These are phyloP conservation scores for Uropetala carovei DNA, from an alignment of 2,888 invertebrate species.

Conservation along the genomic window DNA sequence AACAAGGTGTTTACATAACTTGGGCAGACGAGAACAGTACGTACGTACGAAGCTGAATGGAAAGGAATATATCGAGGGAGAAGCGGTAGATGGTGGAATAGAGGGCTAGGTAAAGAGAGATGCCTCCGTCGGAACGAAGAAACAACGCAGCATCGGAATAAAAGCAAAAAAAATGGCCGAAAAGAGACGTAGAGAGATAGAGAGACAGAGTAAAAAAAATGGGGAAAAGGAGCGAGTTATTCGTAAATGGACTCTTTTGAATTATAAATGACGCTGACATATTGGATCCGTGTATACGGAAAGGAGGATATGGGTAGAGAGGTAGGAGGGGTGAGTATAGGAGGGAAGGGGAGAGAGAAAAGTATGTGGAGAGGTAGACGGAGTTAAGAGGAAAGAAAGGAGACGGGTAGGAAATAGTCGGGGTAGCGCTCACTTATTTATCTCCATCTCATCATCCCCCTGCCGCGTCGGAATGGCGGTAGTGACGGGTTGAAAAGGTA, in stretches of 20 bases:
- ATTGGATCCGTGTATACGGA: not conserved
- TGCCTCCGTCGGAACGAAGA: not conserved
- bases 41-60: not conserved
- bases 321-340: not conserved
- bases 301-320: not conserved
- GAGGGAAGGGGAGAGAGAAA: not conserved
- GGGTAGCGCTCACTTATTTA: too few relatives aligned
- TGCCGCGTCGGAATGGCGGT: too few relatives aligned
- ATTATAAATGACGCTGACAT: not conserved
- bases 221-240: not conserved
- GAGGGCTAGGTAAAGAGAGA: not conserved
- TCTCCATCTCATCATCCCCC: too few relatives aligned
- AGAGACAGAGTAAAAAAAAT: not conserved
- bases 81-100: not conserved
- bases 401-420: too few relatives aligned
- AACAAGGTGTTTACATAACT: not conserved
- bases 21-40: not conserved
- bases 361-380: not conserved
- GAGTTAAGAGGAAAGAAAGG: too few relatives aligned
- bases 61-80: not conserved
- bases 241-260: not conserved
- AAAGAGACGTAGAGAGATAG: too few relatives aligned
- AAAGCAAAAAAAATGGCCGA: not conserved
- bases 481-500: too few relatives aligned
- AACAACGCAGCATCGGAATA: not conserved